A percentile compares a stretch with the other conserved stretches of the same genome.
These are phyloP conservation scores for Branchipolynoe longqiensis DNA, from an alignment of 2,888 invertebrate species.

Conservation along the genomic window DNA sequence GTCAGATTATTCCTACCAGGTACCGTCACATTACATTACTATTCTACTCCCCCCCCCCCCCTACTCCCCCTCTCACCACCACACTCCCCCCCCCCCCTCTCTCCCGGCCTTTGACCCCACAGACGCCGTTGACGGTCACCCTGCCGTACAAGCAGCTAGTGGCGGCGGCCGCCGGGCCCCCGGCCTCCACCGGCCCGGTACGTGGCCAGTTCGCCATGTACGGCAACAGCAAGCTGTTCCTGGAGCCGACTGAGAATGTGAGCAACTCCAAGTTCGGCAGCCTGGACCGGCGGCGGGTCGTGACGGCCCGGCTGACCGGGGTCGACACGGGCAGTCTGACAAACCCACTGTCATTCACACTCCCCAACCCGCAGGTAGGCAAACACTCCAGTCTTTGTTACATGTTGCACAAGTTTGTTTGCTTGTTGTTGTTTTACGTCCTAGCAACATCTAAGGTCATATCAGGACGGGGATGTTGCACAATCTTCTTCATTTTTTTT, in stretches of 20 bases:
- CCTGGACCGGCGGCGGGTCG: slow-evolving; percentile 71
- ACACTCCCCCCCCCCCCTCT: background rate
- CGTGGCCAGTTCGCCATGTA: slow-evolving; percentile 68
- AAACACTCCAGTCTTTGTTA: no score
- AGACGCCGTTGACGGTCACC: slow-evolving; percentile 30
- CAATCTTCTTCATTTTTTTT: no score
- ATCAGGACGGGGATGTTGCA: no score
- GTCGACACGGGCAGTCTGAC: slow-evolving; percentile 69
- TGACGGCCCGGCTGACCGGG: slow-evolving; percentile 72
- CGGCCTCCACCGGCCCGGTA: slow-evolving; percentile 50
- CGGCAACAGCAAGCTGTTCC: slow-evolving; percentile 69
- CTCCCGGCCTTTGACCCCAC: background rate
- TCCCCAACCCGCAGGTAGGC: slow-evolving; percentile 72
- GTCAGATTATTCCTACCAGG: no score
- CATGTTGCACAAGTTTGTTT: no score
- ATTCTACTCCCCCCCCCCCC: no score
- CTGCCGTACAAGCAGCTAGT: slow-evolving; percentile 11
- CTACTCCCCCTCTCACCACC: no score
- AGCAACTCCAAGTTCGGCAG: slow-evolving; percentile 60
- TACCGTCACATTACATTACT: no score
- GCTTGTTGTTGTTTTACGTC: no score
- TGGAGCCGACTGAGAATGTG: slow-evolving; percentile 62
- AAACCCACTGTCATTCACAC: slow-evolving; percentile 70
- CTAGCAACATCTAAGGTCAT: no score
- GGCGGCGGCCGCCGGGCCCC: background rate